Conservation (phyloP, 2,113 vertebrate genomes). For the Mobula hypostoma region DNA sequence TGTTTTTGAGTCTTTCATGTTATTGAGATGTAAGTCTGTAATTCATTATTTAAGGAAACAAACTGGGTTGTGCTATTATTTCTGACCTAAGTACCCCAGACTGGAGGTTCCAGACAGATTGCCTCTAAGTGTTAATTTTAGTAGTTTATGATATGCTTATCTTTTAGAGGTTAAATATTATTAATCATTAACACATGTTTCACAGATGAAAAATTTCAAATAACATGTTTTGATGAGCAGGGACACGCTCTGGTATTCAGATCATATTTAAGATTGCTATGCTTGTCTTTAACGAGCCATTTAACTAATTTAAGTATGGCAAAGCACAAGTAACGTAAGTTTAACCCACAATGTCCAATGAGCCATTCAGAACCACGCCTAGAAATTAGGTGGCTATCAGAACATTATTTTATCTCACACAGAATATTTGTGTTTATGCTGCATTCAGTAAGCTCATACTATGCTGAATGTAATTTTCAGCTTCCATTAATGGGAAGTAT, state of each 20-base stretch:
- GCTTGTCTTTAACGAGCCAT: constrained; percentile 23
- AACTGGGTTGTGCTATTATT: constrained; percentile 8
- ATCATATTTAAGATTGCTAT: constrained; percentile 27
- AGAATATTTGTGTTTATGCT: constrained; percentile 22
- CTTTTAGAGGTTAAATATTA: constrained; percentile 36
- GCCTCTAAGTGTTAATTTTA: constrained; percentile 37
- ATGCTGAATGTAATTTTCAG: constrained; percentile 13
- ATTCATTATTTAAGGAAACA: constrained; percentile 35
- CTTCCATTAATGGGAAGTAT: constrained; percentile 25
- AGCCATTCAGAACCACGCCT: constrained; percentile 17
- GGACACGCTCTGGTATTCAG: constrained; percentile 12
- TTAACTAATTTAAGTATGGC: constrained; percentile 28
- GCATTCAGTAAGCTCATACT: constrained; percentile 1
- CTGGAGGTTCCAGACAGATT: constrained; percentile 34
- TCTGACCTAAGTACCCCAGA: constrained; percentile 31
- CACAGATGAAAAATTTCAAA: constrained; percentile 29
- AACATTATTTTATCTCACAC: background rate
- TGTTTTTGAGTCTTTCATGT: background rate
- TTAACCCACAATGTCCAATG: constrained; percentile 28
- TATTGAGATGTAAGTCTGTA: background rate
- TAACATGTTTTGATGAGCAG: constrained; percentile 33
- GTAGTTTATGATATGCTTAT: constrained; percentile 26
- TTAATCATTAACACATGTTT: constrained; percentile 37
- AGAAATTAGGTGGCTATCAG: background rate
- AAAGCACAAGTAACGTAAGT: background rate